Evolutionary conservation across 2,888 invertebrate species (phyloP).

Genomic region (Philonicus albiceps): DNA sequence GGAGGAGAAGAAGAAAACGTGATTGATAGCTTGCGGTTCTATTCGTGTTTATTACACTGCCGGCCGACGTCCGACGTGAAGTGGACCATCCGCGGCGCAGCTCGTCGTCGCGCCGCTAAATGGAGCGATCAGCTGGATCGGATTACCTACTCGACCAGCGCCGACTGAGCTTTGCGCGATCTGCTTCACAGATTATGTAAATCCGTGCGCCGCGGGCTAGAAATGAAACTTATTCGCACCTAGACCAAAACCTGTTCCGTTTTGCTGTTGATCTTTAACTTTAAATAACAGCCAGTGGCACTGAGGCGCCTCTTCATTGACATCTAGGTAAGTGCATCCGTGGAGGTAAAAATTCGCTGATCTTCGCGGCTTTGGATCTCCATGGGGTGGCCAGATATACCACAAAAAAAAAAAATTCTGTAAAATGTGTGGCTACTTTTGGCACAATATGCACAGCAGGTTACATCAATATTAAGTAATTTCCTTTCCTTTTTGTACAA

Average conservation of each 20-base stretch:
- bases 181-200: background rate
- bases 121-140: conserved; percentile 22
- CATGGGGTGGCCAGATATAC: background rate
- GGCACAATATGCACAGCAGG: background rate
- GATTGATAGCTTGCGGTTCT: conserved; percentile 21
- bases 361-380: background rate
- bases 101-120: background rate
- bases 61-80: background rate
- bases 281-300: background rate
- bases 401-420: background rate
- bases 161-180: background rate
- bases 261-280: background rate
- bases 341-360: background rate
- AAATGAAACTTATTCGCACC: conserved; percentile 22
- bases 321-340: background rate
- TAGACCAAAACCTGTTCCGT: conserved; percentile 10
- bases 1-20: background rate
- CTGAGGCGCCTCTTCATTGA: background rate
- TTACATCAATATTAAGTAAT: background rate
- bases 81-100: background rate
- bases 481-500: background rate
- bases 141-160: background rate
- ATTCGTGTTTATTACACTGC: conserved; percentile 13
- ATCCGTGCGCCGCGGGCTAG: background rate
- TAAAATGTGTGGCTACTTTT: background rate